Evolutionary conservation across 92 coral and sea anemone genomes (phyloP), one percentile per base, ranked within the genome.

Genomic region (Plumapathes pennacea): DNA sequence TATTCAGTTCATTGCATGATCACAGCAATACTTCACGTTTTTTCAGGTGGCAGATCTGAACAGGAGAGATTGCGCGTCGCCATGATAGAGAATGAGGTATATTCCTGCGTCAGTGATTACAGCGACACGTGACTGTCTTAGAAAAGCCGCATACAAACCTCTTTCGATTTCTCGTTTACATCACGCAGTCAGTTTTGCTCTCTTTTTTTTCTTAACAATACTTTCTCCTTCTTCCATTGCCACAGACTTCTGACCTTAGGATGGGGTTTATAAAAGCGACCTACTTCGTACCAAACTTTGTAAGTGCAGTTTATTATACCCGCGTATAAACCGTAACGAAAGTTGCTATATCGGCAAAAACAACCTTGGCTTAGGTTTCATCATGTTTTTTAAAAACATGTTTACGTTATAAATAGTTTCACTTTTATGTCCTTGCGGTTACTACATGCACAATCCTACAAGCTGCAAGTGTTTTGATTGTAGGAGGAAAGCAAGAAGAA

Each of bases 401-500:
- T n/a, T n/a, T n/a, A n/a, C n/a, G n/a, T n/a, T n/a, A n/a, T n/a
- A n/a, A n/a, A n/a, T n/a, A n/a, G n/a, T n/a, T n/a, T n/a, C n/a
- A n/a, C n/a, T n/a, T n/a, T n/a, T n/a, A n/a, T n/a, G n/a, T n/a
- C n/a, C n/a, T n/a, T n/a, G n/a, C n/a, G n/a, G n/a, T n/a, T n/a
- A n/a, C n/a, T n/a, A n/a, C n/a, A n/a, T n/a, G n/a, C n/a, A n/a
- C n/a, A n/a, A n/a, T n/a, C n/a, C n/a, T n/a, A n/a, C n/a, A n/a
- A 6, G 14, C 22, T 10, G 15, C 22, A 1, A 13, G 5, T 7
- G 3, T 10, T 38, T 10, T 24, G 5, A 10, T 10, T 37, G 4
- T 25, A 85, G 91, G 87, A 85, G 29, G 83, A 76, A 53, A 75
- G 76, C 10, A 80, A 50, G 46, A 67, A 50, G 13, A 75, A 60